These are phyloP conservation scores for Symphodus melops DNA, from an alignment of 2,113 vertebrate genomes.

Conservation along the genomic window DNA sequence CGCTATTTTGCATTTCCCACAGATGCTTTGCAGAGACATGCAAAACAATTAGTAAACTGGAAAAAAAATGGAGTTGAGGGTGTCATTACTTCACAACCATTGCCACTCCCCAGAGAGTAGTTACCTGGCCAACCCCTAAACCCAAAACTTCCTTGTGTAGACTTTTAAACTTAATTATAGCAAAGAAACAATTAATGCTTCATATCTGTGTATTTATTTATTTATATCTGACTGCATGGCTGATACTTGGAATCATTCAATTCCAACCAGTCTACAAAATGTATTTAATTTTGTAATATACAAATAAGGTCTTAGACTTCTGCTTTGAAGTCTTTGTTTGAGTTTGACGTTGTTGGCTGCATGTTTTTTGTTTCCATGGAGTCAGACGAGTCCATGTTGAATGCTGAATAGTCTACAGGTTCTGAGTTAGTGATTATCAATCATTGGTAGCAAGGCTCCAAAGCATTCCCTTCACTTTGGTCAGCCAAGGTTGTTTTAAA, in stretches of 20 bases:
- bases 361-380: too few relatives aligned
- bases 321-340: too few relatives aligned
- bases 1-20: constrained; percentile 70
- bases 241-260: not conserved
- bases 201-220: constrained; percentile 5
- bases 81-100: constrained; percentile 2
- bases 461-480: too few relatives aligned
- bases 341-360: too few relatives aligned
- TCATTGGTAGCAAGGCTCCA: too few relatives aligned
- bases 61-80: constrained; percentile 56
- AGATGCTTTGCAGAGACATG: constrained; percentile 56
- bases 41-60: constrained; percentile 81
- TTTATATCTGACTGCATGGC: not conserved
- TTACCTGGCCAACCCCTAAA: constrained; percentile 54
- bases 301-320: too few relatives aligned
- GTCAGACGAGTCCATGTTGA: too few relatives aligned
- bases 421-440: too few relatives aligned
- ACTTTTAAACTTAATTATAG: constrained; percentile 78
- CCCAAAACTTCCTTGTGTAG: constrained; percentile 41
- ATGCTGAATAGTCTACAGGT: too few relatives aligned
- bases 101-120: constrained; percentile 26
- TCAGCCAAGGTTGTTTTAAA: too few relatives aligned
- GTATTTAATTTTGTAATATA: too few relatives aligned
- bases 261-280: too few relatives aligned
- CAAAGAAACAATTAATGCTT: constrained; percentile 77